Percentiles rank a stretch among this genome's conserved stretches.
Conservation (phyloP, 2,797 vertebrate species). For the Enteromius radiatus region DNA sequence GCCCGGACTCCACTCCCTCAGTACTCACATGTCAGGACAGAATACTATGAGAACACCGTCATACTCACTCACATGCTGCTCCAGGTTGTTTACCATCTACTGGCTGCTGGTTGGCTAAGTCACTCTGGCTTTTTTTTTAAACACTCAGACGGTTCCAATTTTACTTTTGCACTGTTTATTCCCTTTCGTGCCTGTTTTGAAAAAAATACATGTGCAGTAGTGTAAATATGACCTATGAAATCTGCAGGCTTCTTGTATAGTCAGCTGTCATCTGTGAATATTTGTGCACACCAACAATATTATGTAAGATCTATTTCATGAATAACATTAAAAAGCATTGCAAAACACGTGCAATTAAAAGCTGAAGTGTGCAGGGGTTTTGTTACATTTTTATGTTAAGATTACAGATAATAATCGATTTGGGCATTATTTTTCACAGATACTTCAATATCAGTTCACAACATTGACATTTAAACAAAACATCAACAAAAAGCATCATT, state of each 20-base stretch:
- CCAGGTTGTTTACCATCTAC: conserved; percentile 69
- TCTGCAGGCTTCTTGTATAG: not conserved
- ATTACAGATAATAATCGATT: not conserved
- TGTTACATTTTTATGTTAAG: not conserved
- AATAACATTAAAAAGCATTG: not conserved
- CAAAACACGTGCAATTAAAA: conserved; percentile 19
- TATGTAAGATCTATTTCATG: conserved; percentile 9
- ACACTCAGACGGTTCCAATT: conserved; percentile 59
- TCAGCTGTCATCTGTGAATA: not conserved
- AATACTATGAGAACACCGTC: conserved; percentile 56
- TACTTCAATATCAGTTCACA: not conserved
- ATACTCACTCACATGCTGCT: conserved; percentile 71
- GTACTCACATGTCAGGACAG: conserved; percentile 71
- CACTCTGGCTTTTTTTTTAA: conserved; percentile 19
- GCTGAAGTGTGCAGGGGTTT: not conserved
- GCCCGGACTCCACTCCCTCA: conserved; percentile 58
- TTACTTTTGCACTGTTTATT: conserved; percentile 68
- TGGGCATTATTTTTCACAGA: not conserved
- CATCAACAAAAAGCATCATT: not conserved
- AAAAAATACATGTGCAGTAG: conserved; percentile 2
- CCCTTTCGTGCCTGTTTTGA: conserved; percentile 59
- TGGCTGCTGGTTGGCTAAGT: conserved; percentile 58
- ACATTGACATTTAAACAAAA: not conserved
- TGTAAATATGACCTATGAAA: not conserved
- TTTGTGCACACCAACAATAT: not conserved